Evolutionary conservation across 2,797 vertebrate species (phyloP).

Genomic region (Scleropages formosus): DNA sequence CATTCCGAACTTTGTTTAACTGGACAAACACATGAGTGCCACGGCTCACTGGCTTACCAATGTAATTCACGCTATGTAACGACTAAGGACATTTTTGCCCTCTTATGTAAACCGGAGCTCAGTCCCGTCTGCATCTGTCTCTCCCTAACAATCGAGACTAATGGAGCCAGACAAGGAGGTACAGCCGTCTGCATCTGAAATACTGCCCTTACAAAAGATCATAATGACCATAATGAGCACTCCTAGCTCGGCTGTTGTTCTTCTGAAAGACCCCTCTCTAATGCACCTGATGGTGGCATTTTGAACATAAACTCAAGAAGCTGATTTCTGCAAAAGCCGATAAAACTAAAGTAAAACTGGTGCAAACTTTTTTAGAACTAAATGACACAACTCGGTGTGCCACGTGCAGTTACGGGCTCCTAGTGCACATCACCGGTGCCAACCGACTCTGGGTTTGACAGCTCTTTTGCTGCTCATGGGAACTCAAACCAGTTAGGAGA

Average conservation of each 20-base stretch:
- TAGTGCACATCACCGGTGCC: not conserved
- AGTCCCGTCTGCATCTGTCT: constrained; percentile 30
- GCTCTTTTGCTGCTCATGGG: not conserved
- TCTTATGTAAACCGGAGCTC: constrained; percentile 23
- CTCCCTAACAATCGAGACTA: constrained; percentile 16
- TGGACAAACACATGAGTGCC: constrained; percentile 20
- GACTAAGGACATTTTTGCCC: constrained; percentile 17
- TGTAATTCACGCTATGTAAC: constrained; percentile 23
- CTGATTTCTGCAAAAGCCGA: not conserved
- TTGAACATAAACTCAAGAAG: not conserved
- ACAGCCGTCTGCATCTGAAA: not conserved
- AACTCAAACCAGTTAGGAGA: not conserved
- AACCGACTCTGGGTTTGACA: not conserved
- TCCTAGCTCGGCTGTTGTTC: not conserved
- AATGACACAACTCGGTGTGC: not conserved
- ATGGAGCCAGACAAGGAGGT: constrained; percentile 6
- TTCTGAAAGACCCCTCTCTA: not conserved
- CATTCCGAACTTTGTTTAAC: constrained; percentile 17
- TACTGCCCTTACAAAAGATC: not conserved
- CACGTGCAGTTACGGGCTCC: not conserved
- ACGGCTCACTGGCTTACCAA: constrained; percentile 33
- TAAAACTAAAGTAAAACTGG: not conserved
- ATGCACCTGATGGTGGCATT: not conserved
- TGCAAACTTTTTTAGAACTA: not conserved
- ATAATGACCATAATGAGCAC: not conserved